A percentile compares a stretch with the other conserved stretches of the same genome.
phyloP scores from a whole-genome alignment of 2,113 vertebrate species.

The Xiphophorus hellerii region DNA sequence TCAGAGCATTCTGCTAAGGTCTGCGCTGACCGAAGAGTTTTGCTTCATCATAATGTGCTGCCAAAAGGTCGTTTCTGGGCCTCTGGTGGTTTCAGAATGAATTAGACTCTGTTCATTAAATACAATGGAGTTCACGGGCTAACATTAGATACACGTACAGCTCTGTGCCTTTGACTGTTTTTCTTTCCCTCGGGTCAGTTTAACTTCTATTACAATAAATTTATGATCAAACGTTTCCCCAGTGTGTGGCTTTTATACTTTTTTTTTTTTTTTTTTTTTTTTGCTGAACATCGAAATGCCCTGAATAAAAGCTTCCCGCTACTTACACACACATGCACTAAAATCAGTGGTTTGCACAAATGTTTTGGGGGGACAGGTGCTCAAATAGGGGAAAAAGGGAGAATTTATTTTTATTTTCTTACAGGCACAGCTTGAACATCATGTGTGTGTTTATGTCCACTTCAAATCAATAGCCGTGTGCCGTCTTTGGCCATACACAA shows the following conservation, averaged over 20 bases:
- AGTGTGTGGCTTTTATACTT: neutral
- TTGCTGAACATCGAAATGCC: neutral
- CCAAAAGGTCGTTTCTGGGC: constrained; percentile 51
- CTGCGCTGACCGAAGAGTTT: constrained; percentile 30
- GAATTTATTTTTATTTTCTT: too few relatives aligned
- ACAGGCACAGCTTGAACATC: too few relatives aligned
- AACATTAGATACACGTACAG: constrained; percentile 50
- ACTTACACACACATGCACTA: neutral
- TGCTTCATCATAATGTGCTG: constrained; percentile 50
- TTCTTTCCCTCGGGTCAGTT: constrained; percentile 23
- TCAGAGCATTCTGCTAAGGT: constrained; percentile 7
- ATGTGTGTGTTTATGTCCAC: too few relatives aligned
- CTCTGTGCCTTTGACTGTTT: constrained; percentile 18
- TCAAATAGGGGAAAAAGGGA: too few relatives aligned
- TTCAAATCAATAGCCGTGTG: too few relatives aligned
- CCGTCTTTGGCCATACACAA: too few relatives aligned
- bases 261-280: neutral
- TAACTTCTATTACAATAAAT: constrained; percentile 16
- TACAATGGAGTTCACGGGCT: constrained; percentile 44
- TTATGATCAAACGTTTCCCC: neutral
- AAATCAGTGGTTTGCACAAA: too few relatives aligned
- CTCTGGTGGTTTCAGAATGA: constrained; percentile 56
- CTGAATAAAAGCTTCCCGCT: neutral
- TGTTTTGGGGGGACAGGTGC: too few relatives aligned
- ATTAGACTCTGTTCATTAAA: constrained; percentile 55